Conservation (phyloP, 1,140 invertebrate species). For the Metaphire vulgaris region DNA sequence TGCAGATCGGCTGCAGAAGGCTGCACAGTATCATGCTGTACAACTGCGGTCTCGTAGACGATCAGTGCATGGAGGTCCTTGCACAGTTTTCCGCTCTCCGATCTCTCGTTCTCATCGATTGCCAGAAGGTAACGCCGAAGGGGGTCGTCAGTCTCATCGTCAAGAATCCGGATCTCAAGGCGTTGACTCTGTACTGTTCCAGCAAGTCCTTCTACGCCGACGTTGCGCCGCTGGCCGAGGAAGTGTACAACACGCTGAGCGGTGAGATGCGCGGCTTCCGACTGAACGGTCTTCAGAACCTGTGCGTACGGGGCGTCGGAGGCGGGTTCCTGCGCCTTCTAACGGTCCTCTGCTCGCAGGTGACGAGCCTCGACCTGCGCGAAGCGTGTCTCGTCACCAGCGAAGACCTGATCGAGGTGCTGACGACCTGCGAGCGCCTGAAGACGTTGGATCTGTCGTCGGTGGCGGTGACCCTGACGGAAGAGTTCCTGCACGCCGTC, state of each 20-base stretch:
- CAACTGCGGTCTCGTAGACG: neutral
- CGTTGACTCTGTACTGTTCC: constrained; percentile 8
- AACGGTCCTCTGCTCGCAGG: constrained; percentile 15
- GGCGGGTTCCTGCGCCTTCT: constrained; percentile 16
- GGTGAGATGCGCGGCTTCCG: constrained; percentile 12
- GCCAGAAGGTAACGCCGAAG: constrained; percentile 12
- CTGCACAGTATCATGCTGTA: neutral
- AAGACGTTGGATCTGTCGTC: neutral
- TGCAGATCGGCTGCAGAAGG: constrained; percentile 6
- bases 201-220: constrained; percentile 18
- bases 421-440: neutral
- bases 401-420: neutral
- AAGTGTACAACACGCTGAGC: constrained; percentile 9
- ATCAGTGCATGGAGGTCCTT: constrained; percentile 7
- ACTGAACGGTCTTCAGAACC: constrained; percentile 1
- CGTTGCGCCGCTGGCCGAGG: constrained; percentile 14
- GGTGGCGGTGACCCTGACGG: neutral
- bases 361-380: constrained; percentile 1
- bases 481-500: neutral
- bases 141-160: constrained; percentile 13
- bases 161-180: neutral
- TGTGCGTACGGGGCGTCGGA: constrained; percentile 9
- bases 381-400: neutral
- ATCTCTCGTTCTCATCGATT: constrained; percentile 6
- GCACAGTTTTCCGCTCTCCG: neutral